These are phyloP conservation scores for Protophormia terraenovae DNA, from an alignment of 2,888 invertebrate species.

Conservation along the genomic window DNA sequence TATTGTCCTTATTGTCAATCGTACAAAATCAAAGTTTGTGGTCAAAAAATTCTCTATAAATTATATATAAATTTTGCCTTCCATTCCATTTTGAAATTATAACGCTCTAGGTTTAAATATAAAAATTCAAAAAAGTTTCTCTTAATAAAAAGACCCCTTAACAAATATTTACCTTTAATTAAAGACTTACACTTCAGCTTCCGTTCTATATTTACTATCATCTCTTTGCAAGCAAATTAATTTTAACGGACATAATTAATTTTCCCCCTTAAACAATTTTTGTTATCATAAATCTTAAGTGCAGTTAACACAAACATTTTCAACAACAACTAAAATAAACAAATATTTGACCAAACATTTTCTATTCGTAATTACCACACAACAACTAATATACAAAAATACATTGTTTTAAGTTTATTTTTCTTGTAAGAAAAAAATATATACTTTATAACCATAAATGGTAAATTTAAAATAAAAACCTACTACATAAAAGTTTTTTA, in stretches of 20 bases:
- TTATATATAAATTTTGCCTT: too few relatives aligned
- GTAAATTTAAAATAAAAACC: background rate
- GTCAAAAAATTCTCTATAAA: too few relatives aligned
- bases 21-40: too few relatives aligned
- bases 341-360: slow-evolving; percentile 17
- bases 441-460: slow-evolving; percentile 20
- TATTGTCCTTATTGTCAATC: too few relatives aligned
- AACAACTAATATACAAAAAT: background rate
- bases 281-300: slow-evolving; percentile 12
- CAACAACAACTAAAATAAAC: background rate
- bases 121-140: too few relatives aligned
- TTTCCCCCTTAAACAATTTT: background rate
- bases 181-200: background rate
- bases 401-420: background rate
- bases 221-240: background rate
- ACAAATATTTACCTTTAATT: background rate
- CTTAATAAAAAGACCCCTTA: too few relatives aligned
- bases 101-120: too few relatives aligned
- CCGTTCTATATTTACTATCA: background rate
- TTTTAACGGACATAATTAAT: background rate
- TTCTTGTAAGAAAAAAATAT: background rate
- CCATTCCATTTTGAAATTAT: too few relatives aligned
- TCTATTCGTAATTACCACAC: too few relatives aligned
- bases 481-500: background rate
- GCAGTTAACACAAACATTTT: slow-evolving; percentile 19